These are phyloP conservation scores for Sicus ferrugineus DNA, from an alignment of 2,888 invertebrate species.

Conservation along the genomic window DNA sequence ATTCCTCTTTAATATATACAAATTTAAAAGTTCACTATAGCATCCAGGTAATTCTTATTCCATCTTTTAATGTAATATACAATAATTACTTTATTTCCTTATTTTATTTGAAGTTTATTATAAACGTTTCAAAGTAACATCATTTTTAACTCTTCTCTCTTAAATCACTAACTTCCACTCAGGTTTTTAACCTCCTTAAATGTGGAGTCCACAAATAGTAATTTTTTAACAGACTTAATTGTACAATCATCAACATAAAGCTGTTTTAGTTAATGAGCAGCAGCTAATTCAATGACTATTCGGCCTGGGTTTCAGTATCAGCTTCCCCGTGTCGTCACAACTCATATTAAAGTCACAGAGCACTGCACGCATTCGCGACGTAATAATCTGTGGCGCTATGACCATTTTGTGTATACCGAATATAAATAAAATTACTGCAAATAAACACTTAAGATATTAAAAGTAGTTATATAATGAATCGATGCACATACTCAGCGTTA, in stretches of 20 bases:
- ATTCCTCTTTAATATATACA: too few relatives aligned
- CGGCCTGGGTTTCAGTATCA: slow-evolving; percentile 90
- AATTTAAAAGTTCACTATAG: too few relatives aligned
- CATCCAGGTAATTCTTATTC: background rate
- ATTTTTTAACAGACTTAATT: background rate
- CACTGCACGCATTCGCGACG: slow-evolving; percentile 87
- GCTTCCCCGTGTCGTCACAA: slow-evolving; percentile 95
- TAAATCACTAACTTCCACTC: too few relatives aligned
- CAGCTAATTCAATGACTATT: slow-evolving; percentile 57
- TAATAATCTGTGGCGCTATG: slow-evolving; percentile 95
- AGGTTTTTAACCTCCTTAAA: too few relatives aligned
- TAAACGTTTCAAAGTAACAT: too few relatives aligned
- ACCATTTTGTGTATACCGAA: slow-evolving; percentile 95
- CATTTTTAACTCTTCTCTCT: too few relatives aligned
- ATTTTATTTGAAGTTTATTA: too few relatives aligned
- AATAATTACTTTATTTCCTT: slow-evolving; percentile 4
- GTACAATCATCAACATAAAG: background rate
- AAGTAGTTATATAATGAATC: background rate
- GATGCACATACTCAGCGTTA: slow-evolving; percentile 74
- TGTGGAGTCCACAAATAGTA: too few relatives aligned
- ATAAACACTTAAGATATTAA: slow-evolving; percentile 1
- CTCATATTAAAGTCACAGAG: slow-evolving; percentile 97
- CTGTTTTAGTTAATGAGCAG: background rate
- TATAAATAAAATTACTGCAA: slow-evolving; percentile 83
- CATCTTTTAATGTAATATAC: too few relatives aligned